Percentiles rank a stretch among this genome's conserved stretches.
Evolutionary conservation across 2,888 invertebrate species (phyloP).

Genomic region (Harpalus rubripes): DNA sequence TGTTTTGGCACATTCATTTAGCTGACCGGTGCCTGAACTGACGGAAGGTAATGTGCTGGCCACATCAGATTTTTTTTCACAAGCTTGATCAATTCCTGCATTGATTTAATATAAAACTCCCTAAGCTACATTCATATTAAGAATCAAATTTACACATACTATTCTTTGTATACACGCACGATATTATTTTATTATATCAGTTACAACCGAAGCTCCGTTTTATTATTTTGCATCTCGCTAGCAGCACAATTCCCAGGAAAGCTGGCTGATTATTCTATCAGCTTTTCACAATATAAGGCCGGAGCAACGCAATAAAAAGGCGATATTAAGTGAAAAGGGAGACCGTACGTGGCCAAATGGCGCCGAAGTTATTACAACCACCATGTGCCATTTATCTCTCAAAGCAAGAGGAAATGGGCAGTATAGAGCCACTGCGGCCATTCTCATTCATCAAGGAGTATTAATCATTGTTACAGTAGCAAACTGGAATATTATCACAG

Average conservation of each 20-base stretch:
- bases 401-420: conserved; percentile 14
- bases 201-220: no score
- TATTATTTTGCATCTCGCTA: neutral
- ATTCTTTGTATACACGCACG: no score
- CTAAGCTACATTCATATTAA: no score
- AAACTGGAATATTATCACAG: conserved; percentile 20
- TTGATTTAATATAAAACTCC: no score
- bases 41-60: no score
- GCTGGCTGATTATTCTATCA: conserved; percentile 25
- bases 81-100: no score
- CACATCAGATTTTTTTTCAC: no score
- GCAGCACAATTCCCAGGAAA: neutral
- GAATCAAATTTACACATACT: no score
- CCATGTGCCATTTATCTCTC: conserved; percentile 52
- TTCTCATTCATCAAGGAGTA: conserved; percentile 17
- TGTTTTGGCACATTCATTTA: no score
- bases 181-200: no score
- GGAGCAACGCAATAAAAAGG: conserved; percentile 7
- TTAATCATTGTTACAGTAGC: conserved; percentile 36
- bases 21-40: no score
- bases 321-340: conserved; percentile 53
- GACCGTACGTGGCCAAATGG: conserved; percentile 47
- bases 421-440: conserved; percentile 16
- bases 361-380: conserved; percentile 40
- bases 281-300: conserved; percentile 8